Conservation (phyloP, 2,113 vertebrate genomes). For the Stigmatopora nigra region DNA sequence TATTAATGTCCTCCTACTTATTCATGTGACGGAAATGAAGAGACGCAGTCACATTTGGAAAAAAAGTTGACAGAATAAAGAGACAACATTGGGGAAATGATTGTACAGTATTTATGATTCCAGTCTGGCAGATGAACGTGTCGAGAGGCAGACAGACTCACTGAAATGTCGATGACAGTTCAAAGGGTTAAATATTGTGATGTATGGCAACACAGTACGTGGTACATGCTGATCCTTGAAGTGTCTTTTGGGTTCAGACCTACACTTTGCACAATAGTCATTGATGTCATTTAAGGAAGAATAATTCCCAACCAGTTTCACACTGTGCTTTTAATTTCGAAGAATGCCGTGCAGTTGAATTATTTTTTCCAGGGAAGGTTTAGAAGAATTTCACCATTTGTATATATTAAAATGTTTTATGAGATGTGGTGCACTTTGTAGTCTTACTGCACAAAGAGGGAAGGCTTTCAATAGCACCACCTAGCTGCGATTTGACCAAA, state of each 20-base stretch:
- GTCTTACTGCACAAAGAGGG: slow-evolving; percentile 17
- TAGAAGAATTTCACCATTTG: neutral
- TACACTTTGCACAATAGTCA: slow-evolving; percentile 14
- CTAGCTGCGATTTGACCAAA: slow-evolving; percentile 64
- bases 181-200: slow-evolving; percentile 69
- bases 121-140: slow-evolving; percentile 63
- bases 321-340: neutral
- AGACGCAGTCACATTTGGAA: slow-evolving; percentile 57
- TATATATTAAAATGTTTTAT: slow-evolving; percentile 7
- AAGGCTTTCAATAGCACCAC: slow-evolving; percentile 67
- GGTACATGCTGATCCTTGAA: slow-evolving; percentile 36
- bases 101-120: slow-evolving; percentile 67
- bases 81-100: slow-evolving; percentile 61
- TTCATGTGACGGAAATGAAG: slow-evolving; percentile 67
- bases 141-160: slow-evolving; percentile 62
- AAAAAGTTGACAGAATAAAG: slow-evolving; percentile 62
- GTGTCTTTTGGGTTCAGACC: slow-evolving; percentile 28
- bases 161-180: slow-evolving; percentile 69
- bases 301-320: neutral
- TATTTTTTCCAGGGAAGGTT: neutral
- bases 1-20: slow-evolving; percentile 70
- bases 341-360: neutral
- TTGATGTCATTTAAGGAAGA: slow-evolving; percentile 22
- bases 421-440: neutral
- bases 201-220: slow-evolving; percentile 48